A percentile compares a stretch with the other conserved stretches of the same genome.
These are phyloP conservation scores for Decapterus maruadsi DNA, from an alignment of 2,797 vertebrate species.

Conservation along the genomic window DNA sequence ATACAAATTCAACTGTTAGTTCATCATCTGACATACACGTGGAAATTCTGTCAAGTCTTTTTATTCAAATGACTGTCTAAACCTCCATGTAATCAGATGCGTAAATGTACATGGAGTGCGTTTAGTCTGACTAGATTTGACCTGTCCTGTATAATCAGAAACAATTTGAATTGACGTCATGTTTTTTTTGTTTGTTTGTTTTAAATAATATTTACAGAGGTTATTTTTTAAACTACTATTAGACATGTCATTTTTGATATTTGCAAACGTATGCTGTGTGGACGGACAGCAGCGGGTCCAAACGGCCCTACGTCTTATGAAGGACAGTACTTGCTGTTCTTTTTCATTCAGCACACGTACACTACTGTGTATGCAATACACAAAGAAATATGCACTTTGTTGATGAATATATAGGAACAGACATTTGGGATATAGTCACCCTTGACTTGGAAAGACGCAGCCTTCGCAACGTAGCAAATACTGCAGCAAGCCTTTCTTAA, in stretches of 20 bases:
- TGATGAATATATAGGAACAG: not conserved
- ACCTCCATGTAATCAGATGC: constrained; percentile 32
- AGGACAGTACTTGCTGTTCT: not conserved
- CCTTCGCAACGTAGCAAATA: not conserved
- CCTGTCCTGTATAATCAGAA: not conserved
- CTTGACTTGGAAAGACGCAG: not conserved
- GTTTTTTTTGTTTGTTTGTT: too few species aligned
- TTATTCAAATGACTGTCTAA: not conserved
- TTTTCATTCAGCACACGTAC: not conserved
- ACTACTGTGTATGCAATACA: not conserved
- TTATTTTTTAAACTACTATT: not conserved
- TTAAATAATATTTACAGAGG: not conserved
- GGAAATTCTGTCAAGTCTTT: not conserved
- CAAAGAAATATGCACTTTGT: not conserved
- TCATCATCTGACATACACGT: not conserved
- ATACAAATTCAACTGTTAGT: not conserved
- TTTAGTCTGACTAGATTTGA: not conserved
- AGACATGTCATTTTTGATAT: not conserved
- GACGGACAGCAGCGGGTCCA: not conserved
- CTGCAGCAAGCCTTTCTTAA: not conserved
- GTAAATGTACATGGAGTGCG: not conserved
- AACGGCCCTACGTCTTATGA: not conserved
- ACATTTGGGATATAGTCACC: not conserved
- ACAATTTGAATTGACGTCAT: not conserved
- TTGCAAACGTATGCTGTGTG: not conserved